Percentiles rank a stretch among this genome's conserved stretches.
Conservation (phyloP, 2,797 vertebrate species). For the Ibycter americanus region DNA sequence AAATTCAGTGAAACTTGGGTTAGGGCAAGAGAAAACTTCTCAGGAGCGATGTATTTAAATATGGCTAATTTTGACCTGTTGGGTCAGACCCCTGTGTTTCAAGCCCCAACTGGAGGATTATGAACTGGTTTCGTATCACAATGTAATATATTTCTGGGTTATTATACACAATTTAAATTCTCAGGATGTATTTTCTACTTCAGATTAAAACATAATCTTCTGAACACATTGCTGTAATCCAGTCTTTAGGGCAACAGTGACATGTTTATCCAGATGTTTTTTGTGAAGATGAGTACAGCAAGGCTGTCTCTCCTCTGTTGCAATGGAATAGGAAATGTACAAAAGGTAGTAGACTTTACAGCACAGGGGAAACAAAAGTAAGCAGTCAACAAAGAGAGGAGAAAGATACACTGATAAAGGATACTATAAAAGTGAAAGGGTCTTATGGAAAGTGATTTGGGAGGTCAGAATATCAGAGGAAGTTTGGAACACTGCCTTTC, state of each 20-base stretch:
- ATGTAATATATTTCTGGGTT: neutral
- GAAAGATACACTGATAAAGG: neutral
- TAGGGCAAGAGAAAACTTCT: neutral
- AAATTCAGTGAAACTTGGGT: neutral
- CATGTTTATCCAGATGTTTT: neutral
- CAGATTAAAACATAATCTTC: neutral
- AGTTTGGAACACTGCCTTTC: neutral
- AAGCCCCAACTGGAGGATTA: neutral
- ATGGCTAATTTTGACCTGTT: neutral
- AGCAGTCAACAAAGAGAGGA: neutral
- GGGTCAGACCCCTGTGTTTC: neutral
- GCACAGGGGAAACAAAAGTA: neutral
- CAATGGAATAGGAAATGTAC: neutral
- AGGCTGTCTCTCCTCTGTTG: slow-evolving; percentile 15
- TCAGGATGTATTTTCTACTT: neutral
- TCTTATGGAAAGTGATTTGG: neutral
- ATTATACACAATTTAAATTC: neutral
- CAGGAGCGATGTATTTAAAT: neutral
- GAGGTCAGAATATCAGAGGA: neutral
- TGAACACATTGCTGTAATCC: neutral
- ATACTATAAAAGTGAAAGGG: neutral
- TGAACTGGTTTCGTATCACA: neutral
- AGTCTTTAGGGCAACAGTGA: neutral
- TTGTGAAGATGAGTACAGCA: slow-evolving; percentile 24
- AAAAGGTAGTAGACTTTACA: neutral